phyloP scores from a whole-genome alignment of 2,113 vertebrate species.

The Odontophorus gujanensis region DNA sequence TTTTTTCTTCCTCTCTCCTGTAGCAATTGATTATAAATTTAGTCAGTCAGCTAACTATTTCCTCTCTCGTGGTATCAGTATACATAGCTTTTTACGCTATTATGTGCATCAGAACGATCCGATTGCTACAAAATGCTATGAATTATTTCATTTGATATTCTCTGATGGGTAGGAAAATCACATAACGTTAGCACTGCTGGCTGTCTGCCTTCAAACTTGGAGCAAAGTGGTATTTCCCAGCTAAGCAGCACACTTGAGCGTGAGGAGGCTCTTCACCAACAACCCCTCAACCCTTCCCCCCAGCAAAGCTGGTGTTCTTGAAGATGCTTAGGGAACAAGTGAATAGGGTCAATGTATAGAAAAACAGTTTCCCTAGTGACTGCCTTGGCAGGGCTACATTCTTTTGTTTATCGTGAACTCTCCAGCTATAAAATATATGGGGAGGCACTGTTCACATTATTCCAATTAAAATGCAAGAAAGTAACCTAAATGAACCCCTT shows the following conservation, averaged over 20 bases:
- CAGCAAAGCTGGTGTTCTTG: not conserved
- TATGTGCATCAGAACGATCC: not conserved
- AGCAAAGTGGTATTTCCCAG: conserved; percentile 4
- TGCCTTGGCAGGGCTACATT: conserved; percentile 40
- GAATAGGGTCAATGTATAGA: not conserved
- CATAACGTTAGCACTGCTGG: fast-evolving
- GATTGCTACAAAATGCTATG: not conserved
- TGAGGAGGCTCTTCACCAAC: not conserved
- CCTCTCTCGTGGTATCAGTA: not conserved
- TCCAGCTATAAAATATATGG: conserved; percentile 61
- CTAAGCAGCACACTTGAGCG: not conserved
- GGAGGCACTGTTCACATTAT: conserved; percentile 48
- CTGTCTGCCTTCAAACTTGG: not conserved
- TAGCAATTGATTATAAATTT: not conserved
- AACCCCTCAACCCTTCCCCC: not conserved
- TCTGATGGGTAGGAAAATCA: conserved; percentile 12
- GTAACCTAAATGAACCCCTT: conserved; percentile 72
- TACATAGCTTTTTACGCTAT: not conserved
- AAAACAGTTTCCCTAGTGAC: conserved; percentile 54
- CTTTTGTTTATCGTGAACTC: conserved; percentile 63
- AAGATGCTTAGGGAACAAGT: conserved; percentile 9
- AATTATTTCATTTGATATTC: conserved; percentile 19
- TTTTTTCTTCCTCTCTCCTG: not conserved
- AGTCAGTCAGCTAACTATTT: not conserved
- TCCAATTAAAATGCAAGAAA: conserved; percentile 74